Evolutionary conservation across 2,113 vertebrate species (phyloP), one percentile per base, ranked within the genome.

Genomic region (Oryctolagus cuniculus): DNA sequence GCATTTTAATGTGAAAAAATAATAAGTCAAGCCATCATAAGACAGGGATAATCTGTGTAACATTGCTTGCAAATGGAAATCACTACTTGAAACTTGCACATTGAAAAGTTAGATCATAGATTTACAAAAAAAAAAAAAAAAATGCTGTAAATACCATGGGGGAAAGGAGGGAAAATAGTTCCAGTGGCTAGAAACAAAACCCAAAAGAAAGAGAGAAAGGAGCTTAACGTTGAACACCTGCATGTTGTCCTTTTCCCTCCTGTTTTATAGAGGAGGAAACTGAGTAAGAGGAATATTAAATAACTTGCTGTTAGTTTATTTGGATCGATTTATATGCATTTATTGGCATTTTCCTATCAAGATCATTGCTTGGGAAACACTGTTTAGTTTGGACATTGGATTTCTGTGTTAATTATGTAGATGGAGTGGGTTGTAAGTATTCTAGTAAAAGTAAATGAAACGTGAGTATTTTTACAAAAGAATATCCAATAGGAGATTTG

Each of bases 381-480:
- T 87, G 29, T 93, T 93, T 70, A 78, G 74, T 95, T 88, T 86
- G 63, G 31, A 61, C 12, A 16, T 38, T 86, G 70, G 79, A 87
- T 44, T 87, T 89, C 63, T 77, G 3, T 91, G 78, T 36, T 96
- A 91, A 87, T 88, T 81, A 25, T 87, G 53, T 89, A 79, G 44
- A 17, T 38, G 55, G 49, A 83, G 34, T 66, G 93, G 34, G 13
- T 94, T 36, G 89, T 34, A 64, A 83, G 38, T 86, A 24, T 86
- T 61, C 44, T 86, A 69, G 69, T 19, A 87, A 80, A 95, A 89
- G 49, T 80, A 84, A 90, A 19, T 87, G 44, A 79, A 96, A 95
- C 51, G 79, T 75, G 27, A 87, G 12, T 67, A 21, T 53, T 91
- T 95, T 94, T 91, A 87, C 73, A 55, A 67, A 77, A 84, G 58